A percentile compares a stretch with the other conserved stretches of the same genome.
These are phyloP conservation scores for Petrophora chlorosata DNA, from an alignment of 2,888 invertebrate species.

Conservation along the genomic window DNA sequence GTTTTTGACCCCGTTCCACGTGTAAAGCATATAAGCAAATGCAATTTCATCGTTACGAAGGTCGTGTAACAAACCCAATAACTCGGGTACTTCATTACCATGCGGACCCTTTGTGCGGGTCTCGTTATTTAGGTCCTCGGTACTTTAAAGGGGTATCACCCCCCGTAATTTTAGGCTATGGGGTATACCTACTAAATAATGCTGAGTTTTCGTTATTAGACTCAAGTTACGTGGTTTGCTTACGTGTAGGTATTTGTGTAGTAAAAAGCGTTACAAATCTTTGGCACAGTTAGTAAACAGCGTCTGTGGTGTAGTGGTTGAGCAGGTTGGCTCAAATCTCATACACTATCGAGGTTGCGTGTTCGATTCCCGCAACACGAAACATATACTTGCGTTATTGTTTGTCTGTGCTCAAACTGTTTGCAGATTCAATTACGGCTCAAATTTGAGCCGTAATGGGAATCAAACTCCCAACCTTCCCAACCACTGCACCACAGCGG, in stretches of 20 bases:
- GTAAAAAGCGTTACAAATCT: too few relatives aligned
- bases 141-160: slow-evolving; percentile 34
- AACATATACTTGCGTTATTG: too few relatives aligned
- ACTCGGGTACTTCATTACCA: slow-evolving; percentile 39
- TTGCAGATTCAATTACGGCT: too few relatives aligned
- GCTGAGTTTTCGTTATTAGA: slow-evolving; percentile 3
- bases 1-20: slow-evolving; percentile 4
- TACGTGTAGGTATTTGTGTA: not conserved
- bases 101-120: slow-evolving; percentile 32
- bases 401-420: too few relatives aligned
- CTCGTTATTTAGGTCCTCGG: slow-evolving; percentile 43
- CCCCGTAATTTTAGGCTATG: slow-evolving; percentile 34
- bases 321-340: too few relatives aligned
- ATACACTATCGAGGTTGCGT: too few relatives aligned
- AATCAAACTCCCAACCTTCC: too few relatives aligned
- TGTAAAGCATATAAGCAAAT: slow-evolving; percentile 16
- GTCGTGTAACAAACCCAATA: slow-evolving; percentile 31
- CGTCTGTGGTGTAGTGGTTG: too few relatives aligned
- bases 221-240: slow-evolving; percentile 2
- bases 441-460: too few relatives aligned
- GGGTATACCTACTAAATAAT: slow-evolving; percentile 17
- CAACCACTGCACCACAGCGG: too few relatives aligned
- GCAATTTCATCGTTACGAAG: slow-evolving; percentile 24
- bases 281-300: not conserved
- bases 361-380: too few relatives aligned